phyloP scores from a whole-genome alignment of 2,888 invertebrate species.

The Zhuqinia jingwanae region DNA sequence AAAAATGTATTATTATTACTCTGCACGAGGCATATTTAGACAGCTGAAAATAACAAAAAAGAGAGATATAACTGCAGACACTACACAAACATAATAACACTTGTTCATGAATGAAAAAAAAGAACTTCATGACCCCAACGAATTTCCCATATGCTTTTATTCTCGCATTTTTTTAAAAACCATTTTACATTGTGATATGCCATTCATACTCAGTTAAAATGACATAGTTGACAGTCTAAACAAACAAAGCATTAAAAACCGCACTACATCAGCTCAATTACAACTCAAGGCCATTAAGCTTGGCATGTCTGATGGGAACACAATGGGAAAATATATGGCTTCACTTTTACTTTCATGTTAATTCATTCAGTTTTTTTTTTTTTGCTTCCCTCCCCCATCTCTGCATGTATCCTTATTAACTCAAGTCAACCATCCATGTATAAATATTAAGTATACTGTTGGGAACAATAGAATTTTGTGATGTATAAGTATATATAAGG shows the following conservation, averaged over 20 bases:
- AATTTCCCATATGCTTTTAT: no score
- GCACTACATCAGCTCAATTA: constrained; percentile 55
- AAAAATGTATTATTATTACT: background rate
- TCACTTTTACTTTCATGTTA: constrained; percentile 31
- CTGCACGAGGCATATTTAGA: background rate
- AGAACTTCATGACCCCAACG: background rate
- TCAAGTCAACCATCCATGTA: constrained; percentile 26
- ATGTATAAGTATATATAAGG: no score
- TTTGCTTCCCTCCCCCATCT: constrained; percentile 17
- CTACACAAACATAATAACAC: constrained; percentile 18
- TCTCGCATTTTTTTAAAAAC: no score
- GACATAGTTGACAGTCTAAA: constrained; percentile 49
- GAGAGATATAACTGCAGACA: constrained; percentile 15
- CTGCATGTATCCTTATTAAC: constrained; percentile 23
- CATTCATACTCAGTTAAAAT: constrained; percentile 52
- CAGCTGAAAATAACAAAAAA: constrained; percentile 11
- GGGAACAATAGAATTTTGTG: constrained; percentile 10
- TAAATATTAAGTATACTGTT: constrained; percentile 9
- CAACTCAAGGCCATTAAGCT: constrained; percentile 45
- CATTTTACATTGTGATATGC: constrained; percentile 32
- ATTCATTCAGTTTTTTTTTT: constrained; percentile 17
- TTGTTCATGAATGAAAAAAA: constrained; percentile 21
- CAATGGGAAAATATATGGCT: constrained; percentile 24
- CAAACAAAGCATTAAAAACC: constrained; percentile 53
- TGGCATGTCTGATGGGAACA: constrained; percentile 29